These are phyloP conservation scores for Lasioglossum albipes DNA, from an alignment of 1,140 invertebrate genomes.

Conservation along the genomic window DNA sequence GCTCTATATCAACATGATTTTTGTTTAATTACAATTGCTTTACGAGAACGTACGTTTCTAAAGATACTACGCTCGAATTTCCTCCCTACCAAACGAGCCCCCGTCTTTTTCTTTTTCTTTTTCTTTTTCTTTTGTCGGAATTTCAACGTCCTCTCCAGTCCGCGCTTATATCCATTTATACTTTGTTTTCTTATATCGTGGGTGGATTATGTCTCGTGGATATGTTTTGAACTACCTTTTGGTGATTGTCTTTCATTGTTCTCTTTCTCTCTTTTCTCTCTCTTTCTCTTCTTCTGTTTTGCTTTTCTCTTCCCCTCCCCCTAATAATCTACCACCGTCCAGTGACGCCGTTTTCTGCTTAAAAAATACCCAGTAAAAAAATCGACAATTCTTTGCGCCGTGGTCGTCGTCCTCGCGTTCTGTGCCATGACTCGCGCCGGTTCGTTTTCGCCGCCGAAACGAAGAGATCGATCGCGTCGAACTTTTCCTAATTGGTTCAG, in stretches of 20 bases:
- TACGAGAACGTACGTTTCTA: conserved; percentile 50
- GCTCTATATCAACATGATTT: conserved; percentile 50
- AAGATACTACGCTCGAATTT: conserved; percentile 49
- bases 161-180: not conserved
- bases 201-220: conserved; percentile 58
- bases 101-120: conserved; percentile 7
- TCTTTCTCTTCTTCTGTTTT: not conserved
- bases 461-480: not conserved
- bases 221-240: conserved; percentile 63
- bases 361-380: conserved; percentile 21
- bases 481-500: conserved; percentile 8
- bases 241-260: conserved; percentile 64
- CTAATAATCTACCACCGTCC: conserved; percentile 7
- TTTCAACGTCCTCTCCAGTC: conserved; percentile 9
- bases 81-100: conserved; percentile 31
- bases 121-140: not conserved
- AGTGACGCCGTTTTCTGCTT: not conserved
- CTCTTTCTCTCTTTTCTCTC: not conserved
- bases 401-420: too few relatives aligned
- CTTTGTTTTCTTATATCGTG: not conserved
- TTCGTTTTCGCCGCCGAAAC: not conserved
- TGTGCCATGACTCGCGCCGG: not conserved
- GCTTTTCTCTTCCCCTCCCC: too few relatives aligned
- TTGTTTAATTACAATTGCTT: conserved; percentile 58
- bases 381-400: not conserved